These are phyloP conservation scores for Argyra leucocephala DNA, from an alignment of 2,888 invertebrate genomes.

Conservation along the genomic window DNA sequence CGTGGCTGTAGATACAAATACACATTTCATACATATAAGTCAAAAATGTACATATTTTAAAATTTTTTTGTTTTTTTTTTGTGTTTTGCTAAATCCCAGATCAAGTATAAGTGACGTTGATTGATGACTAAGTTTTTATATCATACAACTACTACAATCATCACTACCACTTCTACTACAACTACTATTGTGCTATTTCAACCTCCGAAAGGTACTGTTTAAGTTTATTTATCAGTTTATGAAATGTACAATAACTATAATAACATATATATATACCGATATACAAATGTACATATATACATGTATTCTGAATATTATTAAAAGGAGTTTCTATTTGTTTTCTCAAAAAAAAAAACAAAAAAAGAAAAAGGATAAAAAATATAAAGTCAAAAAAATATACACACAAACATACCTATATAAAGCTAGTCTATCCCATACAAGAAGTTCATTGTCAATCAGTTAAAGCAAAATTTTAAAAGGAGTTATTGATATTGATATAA, in stretches of 20 bases:
- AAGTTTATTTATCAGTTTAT: conserved; percentile 1
- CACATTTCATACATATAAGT: no score
- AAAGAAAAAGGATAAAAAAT: neutral
- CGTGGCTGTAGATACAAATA: no score
- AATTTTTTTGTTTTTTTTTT: neutral
- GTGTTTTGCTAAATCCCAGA: neutral
- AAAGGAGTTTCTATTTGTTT: no score
- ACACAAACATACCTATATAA: no score
- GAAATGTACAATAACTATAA: neutral
- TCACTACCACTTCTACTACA: no score
- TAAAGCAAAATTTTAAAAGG: neutral
- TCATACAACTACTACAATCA: no score
- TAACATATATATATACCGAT: no score
- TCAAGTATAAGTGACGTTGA: conserved; percentile 6
- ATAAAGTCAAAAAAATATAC: neutral
- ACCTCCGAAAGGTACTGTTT: neutral
- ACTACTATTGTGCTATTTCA: no score
- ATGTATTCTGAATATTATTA: neutral
- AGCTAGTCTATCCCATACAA: neutral
- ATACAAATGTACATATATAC: no score
- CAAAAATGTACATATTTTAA: no score
- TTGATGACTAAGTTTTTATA: neutral
- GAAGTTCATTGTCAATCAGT: neutral
- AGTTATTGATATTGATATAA: neutral
- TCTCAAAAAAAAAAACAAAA: neutral